A percentile compares a stretch with the other conserved stretches of the same genome.
phyloP scores from a whole-genome alignment of 2,113 vertebrate species.

The Dermatemys mawii region DNA sequence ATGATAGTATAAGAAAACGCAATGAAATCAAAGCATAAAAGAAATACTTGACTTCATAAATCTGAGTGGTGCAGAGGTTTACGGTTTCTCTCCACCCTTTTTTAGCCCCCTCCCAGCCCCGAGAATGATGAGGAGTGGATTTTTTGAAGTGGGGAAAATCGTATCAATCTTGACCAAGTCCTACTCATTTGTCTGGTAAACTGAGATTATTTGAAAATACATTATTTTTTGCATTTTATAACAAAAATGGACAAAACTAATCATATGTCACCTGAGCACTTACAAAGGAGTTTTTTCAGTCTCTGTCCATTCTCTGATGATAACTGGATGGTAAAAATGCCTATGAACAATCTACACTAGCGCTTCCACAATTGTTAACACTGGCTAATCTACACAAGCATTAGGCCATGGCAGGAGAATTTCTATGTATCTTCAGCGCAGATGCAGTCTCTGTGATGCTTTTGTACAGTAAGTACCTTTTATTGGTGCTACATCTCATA shows the following conservation, averaged over 20 bases:
- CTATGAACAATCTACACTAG: background rate
- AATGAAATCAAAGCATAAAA: background rate
- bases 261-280: background rate
- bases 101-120: background rate
- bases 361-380: background rate
- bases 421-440: background rate
- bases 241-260: background rate
- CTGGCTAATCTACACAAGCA: background rate
- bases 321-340: background rate
- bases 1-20: background rate
- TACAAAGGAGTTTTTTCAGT: background rate
- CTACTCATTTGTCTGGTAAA: background rate
- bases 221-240: background rate
- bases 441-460: background rate
- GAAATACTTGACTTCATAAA: background rate
- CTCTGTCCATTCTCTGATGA: background rate
- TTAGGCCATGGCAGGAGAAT: rapidly evolving
- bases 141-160: background rate
- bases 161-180: background rate
- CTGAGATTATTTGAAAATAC: background rate
- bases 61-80: background rate
- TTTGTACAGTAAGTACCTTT: background rate
- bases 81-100: background rate
- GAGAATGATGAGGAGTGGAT: background rate
- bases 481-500: background rate